These are phyloP conservation scores for Centropyge bicolor DNA, from an alignment of 2,797 vertebrate genomes.

Conservation along the genomic window DNA sequence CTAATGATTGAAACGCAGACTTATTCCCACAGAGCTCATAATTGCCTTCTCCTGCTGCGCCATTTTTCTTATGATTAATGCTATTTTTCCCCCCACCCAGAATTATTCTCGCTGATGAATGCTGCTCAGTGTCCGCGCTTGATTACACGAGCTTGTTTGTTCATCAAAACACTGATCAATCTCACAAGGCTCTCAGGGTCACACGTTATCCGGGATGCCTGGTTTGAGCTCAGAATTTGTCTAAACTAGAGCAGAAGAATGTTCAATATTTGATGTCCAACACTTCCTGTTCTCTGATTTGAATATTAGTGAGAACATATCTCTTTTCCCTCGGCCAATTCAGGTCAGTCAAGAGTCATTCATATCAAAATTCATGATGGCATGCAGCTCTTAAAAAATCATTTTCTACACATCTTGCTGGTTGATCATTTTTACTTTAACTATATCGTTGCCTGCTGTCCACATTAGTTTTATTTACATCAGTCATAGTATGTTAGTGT, in stretches of 20 bases:
- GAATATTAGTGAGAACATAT: background rate
- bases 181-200: background rate
- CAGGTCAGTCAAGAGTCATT: slow-evolving; percentile 13
- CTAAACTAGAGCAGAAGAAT: slow-evolving; percentile 8
- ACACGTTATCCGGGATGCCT: background rate
- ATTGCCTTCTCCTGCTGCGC: slow-evolving; percentile 63
- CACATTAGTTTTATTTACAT: background rate
- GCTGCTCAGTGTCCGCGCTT: background rate
- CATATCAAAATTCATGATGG: background rate
- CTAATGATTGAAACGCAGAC: slow-evolving; percentile 63
- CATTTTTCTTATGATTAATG: slow-evolving; percentile 59
- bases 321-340: background rate
- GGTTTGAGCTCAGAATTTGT: background rate
- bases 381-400: background rate
- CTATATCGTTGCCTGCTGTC: background rate
- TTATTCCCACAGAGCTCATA: slow-evolving; percentile 63
- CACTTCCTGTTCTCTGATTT: slow-evolving; percentile 9
- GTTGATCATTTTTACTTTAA: background rate
- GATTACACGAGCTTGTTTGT: slow-evolving; percentile 38
- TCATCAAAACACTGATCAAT: slow-evolving; percentile 33
- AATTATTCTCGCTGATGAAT: slow-evolving; percentile 30
- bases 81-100: slow-evolving; percentile 4
- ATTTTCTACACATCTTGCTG: background rate
- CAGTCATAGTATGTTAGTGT: too few species aligned
- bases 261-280: slow-evolving; percentile 17